These are phyloP conservation scores for Brenthis hecate DNA, from an alignment of 2,888 invertebrate species.

Conservation along the genomic window DNA sequence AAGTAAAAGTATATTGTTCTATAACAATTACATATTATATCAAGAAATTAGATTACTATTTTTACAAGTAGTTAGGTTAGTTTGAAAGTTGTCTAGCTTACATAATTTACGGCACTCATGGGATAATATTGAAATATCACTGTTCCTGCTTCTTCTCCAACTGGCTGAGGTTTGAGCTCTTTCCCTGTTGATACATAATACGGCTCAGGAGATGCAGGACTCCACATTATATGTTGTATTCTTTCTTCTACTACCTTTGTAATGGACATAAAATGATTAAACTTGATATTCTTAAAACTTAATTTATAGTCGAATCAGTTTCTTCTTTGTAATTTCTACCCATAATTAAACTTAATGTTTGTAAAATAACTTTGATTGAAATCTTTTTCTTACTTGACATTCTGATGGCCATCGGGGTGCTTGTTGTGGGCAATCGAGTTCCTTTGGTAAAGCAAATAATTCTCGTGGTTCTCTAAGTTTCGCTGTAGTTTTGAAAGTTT, in stretches of 20 bases:
- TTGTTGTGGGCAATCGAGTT: slow-evolving; percentile 88
- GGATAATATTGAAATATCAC: slow-evolving; percentile 93
- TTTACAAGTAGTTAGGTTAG: too few species aligned
- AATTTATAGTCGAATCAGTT: too few species aligned
- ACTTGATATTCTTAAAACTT: too few species aligned
- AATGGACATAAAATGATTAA: neutral
- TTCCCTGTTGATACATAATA: slow-evolving; percentile 90
- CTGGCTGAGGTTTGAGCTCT: slow-evolving; percentile 91
- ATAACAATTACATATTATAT: too few species aligned
- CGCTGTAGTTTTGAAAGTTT: slow-evolving; percentile 84
- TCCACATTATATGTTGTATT: slow-evolving; percentile 89
- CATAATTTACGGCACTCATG: slow-evolving; percentile 93
- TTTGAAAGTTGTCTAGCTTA: slow-evolving; percentile 68
- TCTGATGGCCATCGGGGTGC: slow-evolving; percentile 94
- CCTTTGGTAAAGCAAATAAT: slow-evolving; percentile 86
- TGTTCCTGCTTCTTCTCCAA: slow-evolving; percentile 92
- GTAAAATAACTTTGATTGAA: neutral
- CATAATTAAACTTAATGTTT: neutral
- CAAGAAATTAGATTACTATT: too few species aligned
- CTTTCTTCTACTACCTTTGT: slow-evolving; percentile 90
- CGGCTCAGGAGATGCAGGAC: slow-evolving; percentile 88
- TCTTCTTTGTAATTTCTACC: too few species aligned
- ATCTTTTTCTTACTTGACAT: slow-evolving; percentile 86
- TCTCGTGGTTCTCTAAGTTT: slow-evolving; percentile 87
- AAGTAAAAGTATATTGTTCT: too few species aligned